A percentile compares a stretch with the other conserved stretches of the same genome.
Evolutionary conservation across 2,113 vertebrate species (phyloP).

Genomic region (Accipiter cooperii): DNA sequence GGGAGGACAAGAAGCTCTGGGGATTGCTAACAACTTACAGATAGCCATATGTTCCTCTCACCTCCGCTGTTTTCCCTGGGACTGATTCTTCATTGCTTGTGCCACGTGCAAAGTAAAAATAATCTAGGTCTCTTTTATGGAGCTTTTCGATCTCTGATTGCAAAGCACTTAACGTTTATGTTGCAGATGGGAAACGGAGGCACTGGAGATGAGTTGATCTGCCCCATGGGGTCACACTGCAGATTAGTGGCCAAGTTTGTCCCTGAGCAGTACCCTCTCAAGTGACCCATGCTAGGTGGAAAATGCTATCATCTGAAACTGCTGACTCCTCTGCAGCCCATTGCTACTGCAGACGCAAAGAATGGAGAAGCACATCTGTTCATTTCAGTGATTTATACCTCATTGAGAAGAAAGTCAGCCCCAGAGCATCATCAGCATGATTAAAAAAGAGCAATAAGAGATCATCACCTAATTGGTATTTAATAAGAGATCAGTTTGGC

Average conservation of each 20-base stretch:
- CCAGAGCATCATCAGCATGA: neutral
- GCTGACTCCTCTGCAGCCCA: neutral
- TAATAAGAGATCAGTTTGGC: neutral
- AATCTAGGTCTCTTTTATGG: neutral
- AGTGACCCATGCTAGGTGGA: neutral
- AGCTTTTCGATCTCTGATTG: neutral
- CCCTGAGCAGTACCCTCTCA: neutral
- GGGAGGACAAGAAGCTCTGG: neutral
- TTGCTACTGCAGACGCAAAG: neutral
- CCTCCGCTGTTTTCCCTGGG: neutral
- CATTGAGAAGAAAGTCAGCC: neutral
- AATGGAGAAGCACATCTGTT: accelerated
- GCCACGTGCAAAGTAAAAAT: neutral
- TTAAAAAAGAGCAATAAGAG: neutral
- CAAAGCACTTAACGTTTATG: neutral
- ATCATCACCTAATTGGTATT: neutral
- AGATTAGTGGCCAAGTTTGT: neutral
- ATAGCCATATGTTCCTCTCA: conserved; percentile 41
- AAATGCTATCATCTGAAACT: neutral
- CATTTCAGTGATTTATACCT: neutral
- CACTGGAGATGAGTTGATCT: neutral
- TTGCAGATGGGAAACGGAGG: neutral
- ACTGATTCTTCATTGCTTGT: neutral
- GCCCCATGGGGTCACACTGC: neutral
- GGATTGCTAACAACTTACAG: conserved; percentile 10